Evolutionary conservation across 2,797 vertebrate species (phyloP), one percentile per base, ranked within the genome.

Genomic region (Enteromius paludinosus): DNA sequence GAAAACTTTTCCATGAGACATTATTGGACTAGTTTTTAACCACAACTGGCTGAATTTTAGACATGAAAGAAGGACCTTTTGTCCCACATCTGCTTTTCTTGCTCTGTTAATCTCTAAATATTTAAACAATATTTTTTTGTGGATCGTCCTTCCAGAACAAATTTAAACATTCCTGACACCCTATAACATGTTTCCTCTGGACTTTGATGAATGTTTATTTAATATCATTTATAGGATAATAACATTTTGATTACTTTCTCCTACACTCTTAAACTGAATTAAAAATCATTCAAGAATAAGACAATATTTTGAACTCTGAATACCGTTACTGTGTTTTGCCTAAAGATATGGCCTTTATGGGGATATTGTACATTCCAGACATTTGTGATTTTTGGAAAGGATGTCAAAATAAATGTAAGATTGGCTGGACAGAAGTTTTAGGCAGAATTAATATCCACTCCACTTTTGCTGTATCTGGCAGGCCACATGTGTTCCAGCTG

Each of bases 401-500:
- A 56, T 68, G 84, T 86, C 47, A 91, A 91, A 90, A 88, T 86
- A 89, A 84, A 86, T 59, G 79, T 23, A 28, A 69, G 3, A 0
- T 65, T 25, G 68, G 84, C 81, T 82, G 87, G 72, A 80, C 86
- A 84, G 84, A 71, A 62, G 86, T 91, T 86, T 89, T 70, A 80
- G 72, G 84, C 81, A 82, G 76, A 86, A 81, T 83, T 86, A 83
- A 89, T 80, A 38, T 76, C 43, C 17, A 49, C 72, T 83, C 65
- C 68, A 80, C 72, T 61, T 86, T 83, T 71, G 85, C 76, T 30
- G 75, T 69, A 70, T 81, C 77, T 69, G 83, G 71, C 86, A 78
- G 84, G 61, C 88, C 90, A 93, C 90, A 89, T 91, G 89, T 87
- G 88, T 85, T 81, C 81, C 90, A 87, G 86, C 84, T 90, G 87